These are phyloP conservation scores for Callinectes sapidus DNA, from an alignment of 2,888 invertebrate genomes.

Conservation along the genomic window DNA sequence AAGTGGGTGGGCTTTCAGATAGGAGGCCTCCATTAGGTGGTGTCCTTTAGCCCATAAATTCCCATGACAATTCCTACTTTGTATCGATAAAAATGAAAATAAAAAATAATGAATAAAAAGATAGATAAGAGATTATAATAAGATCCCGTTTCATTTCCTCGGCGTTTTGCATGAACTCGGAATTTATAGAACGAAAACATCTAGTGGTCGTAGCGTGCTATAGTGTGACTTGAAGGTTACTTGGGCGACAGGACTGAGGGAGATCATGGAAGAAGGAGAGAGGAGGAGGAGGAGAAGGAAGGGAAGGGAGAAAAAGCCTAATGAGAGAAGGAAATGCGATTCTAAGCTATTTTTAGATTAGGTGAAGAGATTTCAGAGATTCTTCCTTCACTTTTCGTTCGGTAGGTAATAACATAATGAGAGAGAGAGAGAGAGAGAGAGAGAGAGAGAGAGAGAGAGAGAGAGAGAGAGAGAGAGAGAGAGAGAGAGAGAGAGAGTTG, in stretches of 20 bases:
- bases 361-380: neutral
- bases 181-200: neutral
- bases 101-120: too few species aligned
- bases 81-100: too few species aligned
- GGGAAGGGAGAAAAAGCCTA: neutral
- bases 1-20: too few species aligned
- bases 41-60: too few species aligned
- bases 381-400: neutral
- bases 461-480: slow-evolving; percentile 39
- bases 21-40: too few species aligned
- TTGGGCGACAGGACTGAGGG: neutral
- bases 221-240: neutral
- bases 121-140: too few species aligned
- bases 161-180: neutral
- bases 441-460: slow-evolving; percentile 45
- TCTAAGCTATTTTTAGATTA: neutral
- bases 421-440: slow-evolving; percentile 21
- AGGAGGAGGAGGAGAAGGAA: neutral
- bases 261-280: neutral
- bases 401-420: neutral
- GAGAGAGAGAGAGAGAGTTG: slow-evolving; percentile 12
- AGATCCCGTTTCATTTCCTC: neutral
- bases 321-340: neutral
- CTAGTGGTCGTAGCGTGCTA: neutral
- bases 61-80: too few species aligned